Evolutionary conservation across 2,888 invertebrate species (phyloP).

Genomic region (Parnassius glacialis): DNA sequence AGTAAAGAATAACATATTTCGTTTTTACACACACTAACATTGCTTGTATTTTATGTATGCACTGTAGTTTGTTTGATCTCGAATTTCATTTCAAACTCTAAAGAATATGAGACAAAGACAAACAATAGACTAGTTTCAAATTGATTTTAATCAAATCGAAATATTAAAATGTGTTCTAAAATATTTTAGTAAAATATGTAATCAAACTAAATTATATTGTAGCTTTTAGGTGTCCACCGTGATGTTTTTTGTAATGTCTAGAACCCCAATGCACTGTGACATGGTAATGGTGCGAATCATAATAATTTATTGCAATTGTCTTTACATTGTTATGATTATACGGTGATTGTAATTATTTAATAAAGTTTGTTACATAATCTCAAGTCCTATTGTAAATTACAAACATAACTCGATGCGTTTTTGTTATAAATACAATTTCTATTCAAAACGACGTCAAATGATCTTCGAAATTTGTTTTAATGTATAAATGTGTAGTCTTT

Average conservation of each 20-base stretch:
- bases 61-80: background rate
- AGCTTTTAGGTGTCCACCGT: constrained; percentile 15
- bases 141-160: background rate
- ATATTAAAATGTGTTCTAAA: background rate
- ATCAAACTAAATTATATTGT: constrained; percentile 21
- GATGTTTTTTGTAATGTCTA: constrained; percentile 12
- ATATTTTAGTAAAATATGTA: constrained; percentile 11
- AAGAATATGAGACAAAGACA: background rate
- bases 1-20: background rate
- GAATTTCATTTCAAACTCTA: background rate
- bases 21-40: background rate
- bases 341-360: constrained; percentile 5
- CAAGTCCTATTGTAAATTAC: constrained; percentile 9
- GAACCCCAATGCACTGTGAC: background rate
- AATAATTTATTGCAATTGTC: constrained; percentile 4
- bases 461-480: constrained; percentile 37
- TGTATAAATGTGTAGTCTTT: constrained; percentile 53
- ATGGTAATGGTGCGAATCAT: background rate
- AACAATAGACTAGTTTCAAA: background rate
- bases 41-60: background rate
- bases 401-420: background rate
- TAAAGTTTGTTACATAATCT: constrained; percentile 10
- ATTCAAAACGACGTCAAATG: constrained; percentile 30
- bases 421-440: background rate
- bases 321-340: background rate